These are phyloP conservation scores for Gobius niger DNA, from an alignment of 2,113 vertebrate genomes.

Conservation along the genomic window DNA sequence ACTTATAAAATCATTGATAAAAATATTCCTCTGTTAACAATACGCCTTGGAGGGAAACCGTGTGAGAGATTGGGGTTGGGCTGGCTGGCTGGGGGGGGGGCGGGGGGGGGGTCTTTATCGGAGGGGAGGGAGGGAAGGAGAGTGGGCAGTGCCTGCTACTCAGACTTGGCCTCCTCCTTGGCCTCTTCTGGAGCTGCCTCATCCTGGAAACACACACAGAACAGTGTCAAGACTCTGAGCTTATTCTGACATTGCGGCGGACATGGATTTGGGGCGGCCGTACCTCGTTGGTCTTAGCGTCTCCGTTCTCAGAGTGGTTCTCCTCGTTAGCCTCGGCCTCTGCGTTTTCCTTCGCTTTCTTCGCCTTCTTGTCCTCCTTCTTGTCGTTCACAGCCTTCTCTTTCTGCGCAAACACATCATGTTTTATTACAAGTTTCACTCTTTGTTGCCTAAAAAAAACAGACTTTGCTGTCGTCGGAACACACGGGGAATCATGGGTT, in stretches of 20 bases:
- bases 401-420: constrained; percentile 75
- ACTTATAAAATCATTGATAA: constrained; percentile 87
- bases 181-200: constrained; percentile 75
- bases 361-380: constrained; percentile 88
- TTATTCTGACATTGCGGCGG: fast-evolving
- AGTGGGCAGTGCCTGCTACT: constrained; percentile 78
- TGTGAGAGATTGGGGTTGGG: constrained; percentile 69
- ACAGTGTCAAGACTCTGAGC: not conserved
- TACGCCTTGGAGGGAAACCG: constrained; percentile 81
- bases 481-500: not conserved
- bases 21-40: constrained; percentile 87
- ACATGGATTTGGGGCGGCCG: not conserved
- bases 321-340: constrained; percentile 88
- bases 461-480: not conserved
- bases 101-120: constrained; percentile 3
- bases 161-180: constrained; percentile 80
- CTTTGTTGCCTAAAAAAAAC: too few species aligned
- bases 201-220: constrained; percentile 54
- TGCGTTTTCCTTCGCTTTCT: constrained; percentile 85
- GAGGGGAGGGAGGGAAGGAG: constrained; percentile 45
- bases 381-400: constrained; percentile 87
- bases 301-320: constrained; percentile 93
- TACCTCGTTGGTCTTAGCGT: constrained; percentile 90
- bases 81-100: constrained; percentile 51
- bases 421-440: not conserved